Evolutionary conservation across 2,888 invertebrate genomes (phyloP).

Genomic region (Melinaea menophilus): DNA sequence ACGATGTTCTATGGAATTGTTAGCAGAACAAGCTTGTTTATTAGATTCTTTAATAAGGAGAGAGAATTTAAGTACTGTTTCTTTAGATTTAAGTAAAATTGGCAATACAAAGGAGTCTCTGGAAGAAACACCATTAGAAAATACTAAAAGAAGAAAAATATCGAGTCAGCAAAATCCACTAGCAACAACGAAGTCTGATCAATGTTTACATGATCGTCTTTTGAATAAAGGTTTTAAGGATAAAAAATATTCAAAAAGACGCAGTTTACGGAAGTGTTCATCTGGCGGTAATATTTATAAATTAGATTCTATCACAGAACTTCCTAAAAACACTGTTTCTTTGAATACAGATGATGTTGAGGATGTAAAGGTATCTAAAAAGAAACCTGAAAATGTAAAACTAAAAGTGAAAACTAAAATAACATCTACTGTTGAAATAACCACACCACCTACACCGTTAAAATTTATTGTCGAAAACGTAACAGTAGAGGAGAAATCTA

Average conservation of each 20-base stretch:
- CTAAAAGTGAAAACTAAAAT: constrained; percentile 74
- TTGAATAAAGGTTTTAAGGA: constrained; percentile 45
- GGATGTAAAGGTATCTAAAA: constrained; percentile 53
- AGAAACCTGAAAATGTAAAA: constrained; percentile 36
- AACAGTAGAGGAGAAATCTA: constrained; percentile 77
- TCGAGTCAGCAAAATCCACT: constrained; percentile 44
- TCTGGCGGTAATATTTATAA: constrained; percentile 65
- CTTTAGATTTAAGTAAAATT: constrained; percentile 69
- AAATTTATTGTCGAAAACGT: constrained; percentile 78
- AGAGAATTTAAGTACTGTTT: constrained; percentile 71
- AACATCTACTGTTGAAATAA: constrained; percentile 74
- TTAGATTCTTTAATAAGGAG: constrained; percentile 74
- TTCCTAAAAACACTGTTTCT: constrained; percentile 50
- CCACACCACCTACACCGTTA: constrained; percentile 63
- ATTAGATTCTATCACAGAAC: constrained; percentile 69
- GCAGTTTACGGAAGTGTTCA: constrained; percentile 65
- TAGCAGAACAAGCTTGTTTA: constrained; percentile 76
- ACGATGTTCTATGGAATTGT: constrained; percentile 76
- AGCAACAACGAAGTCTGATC: constrained; percentile 69
- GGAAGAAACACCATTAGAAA: constrained; percentile 36
- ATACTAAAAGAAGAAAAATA: constrained; percentile 35
- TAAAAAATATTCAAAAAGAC: constrained; percentile 46
- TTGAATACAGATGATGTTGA: constrained; percentile 64
- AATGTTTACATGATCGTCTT: constrained; percentile 61
- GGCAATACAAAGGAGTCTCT: constrained; percentile 43